Evolutionary conservation across 2,888 invertebrate species (phyloP), one percentile per base, ranked within the genome.

Genomic region (Eristalis pertinax): DNA sequence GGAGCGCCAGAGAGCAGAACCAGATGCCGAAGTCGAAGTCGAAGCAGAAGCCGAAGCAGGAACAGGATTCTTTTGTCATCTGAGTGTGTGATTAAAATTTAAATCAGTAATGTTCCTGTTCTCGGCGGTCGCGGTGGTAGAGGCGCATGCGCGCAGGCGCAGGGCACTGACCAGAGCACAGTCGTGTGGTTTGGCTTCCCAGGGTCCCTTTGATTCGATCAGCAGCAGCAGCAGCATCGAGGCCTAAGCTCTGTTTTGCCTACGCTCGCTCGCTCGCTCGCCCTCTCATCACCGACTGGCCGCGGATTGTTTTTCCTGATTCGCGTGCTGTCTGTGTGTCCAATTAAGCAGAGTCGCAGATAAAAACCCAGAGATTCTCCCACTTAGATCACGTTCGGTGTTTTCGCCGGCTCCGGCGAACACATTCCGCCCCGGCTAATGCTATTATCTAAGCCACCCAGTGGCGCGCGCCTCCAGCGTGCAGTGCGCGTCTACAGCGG

Each of bases 331-430:
- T 75, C 75, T 76, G 38, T 84, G 73, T 84, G 79, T 84, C 87
- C 87, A 87, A 87, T 87, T 87, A 87, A 87, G 87, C 43, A 69
- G 74, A 86, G 68, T 68, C 29, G 32, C 63, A 76, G 84, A 86
- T 77, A 78, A 78, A 69, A 86, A 77, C 35, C 68, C 60, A 65
- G 65, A 87, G 83, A 87, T 87, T 84, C 87, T 87, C 87, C 87
- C 87, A 87, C 87, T 84, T 87, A 76, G 79, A 87, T 87, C 87
- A 87, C 87, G 84, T 84, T 86, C 83, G 70, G 63, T 87, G 87
- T 80, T 83, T 67, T 56, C n/a, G 68, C 50, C n/a, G 24, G 35
- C 26, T 78, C 58, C n/a, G n/a, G 50, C 56, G 73, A 72, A 78
- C 56, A 78, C 69, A 78, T 38, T 22, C 22, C 65, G 7, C 11